These are phyloP conservation scores for Mormyrus hasselquistii DNA, from an alignment of 2,797 vertebrate species.

Conservation along the genomic window DNA sequence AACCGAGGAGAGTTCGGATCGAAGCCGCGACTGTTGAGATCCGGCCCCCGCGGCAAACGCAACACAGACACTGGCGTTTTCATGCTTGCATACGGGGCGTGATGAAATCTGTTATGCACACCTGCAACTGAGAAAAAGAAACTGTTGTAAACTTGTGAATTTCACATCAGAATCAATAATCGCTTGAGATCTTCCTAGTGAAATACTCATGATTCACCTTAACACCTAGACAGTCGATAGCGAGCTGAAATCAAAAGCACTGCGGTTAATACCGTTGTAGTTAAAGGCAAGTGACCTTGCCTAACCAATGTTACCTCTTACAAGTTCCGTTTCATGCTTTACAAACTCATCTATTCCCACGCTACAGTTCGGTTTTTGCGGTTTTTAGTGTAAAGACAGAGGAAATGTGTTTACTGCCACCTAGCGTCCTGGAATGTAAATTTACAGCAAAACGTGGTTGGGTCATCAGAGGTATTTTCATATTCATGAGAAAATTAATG, in stretches of 20 bases:
- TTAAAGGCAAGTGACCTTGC: not conserved
- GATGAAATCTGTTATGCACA: not conserved
- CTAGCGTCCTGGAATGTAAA: not conserved
- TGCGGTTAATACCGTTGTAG: not conserved
- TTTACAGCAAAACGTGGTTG: not conserved
- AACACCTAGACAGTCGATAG: not conserved
- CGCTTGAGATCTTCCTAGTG: not conserved
- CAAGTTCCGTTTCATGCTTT: not conserved
- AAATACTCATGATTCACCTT: not conserved
- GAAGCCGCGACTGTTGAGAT: slow-evolving; percentile 73
- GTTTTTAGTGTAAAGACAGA: not conserved
- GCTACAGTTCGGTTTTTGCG: not conserved
- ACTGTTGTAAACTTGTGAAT: not conserved
- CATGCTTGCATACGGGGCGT: slow-evolving; percentile 33
- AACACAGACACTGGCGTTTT: slow-evolving; percentile 59
- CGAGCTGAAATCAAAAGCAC: not conserved
- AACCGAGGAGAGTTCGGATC: slow-evolving; percentile 64
- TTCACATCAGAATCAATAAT: not conserved
- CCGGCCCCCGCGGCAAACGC: slow-evolving; percentile 71
- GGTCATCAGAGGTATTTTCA: not conserved
- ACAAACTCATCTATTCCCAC: not conserved
- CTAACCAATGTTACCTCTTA: not conserved
- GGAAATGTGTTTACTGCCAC: not conserved
- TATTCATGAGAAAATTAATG: not conserved
- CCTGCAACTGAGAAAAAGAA: not conserved